phyloP scores from a whole-genome alignment of 2,797 vertebrate genomes.

The Liasis olivaceus region DNA sequence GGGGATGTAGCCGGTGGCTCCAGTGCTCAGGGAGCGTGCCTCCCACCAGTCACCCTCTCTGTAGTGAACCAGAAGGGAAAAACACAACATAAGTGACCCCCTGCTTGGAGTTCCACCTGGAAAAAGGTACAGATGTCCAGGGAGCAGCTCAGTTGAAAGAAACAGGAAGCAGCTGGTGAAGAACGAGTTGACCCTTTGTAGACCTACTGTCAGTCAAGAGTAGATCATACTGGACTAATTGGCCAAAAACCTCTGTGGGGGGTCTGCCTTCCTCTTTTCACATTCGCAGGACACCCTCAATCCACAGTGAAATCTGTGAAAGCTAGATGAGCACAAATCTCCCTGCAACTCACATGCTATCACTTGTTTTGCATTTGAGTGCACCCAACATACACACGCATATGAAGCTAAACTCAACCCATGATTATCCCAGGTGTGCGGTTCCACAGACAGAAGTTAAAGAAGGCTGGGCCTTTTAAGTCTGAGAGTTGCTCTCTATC shows the following conservation, averaged over 20 bases:
- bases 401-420: too few species aligned
- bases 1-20: slow-evolving; percentile 90
- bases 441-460: neutral
- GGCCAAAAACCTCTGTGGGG: neutral
- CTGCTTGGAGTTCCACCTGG: neutral
- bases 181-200: neutral
- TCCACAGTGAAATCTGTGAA: neutral
- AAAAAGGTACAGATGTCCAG: neutral
- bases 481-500: neutral
- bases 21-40: slow-evolving; percentile 90
- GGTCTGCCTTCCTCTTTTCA: neutral
- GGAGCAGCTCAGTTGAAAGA: neutral
- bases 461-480: neutral
- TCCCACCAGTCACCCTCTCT: slow-evolving; percentile 99
- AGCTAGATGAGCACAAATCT: neutral
- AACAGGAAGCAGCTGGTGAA: neutral
- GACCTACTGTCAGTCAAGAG: neutral
- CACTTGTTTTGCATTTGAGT: neutral
- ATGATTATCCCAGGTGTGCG: neutral
- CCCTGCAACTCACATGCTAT: neutral
- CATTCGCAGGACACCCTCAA: neutral
- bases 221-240: neutral
- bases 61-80: slow-evolving; percentile 30
- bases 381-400: fast-evolving
- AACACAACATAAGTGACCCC: neutral